Evolutionary conservation across 2,888 invertebrate genomes (phyloP).

Genomic region (Drosophila histrio): DNA sequence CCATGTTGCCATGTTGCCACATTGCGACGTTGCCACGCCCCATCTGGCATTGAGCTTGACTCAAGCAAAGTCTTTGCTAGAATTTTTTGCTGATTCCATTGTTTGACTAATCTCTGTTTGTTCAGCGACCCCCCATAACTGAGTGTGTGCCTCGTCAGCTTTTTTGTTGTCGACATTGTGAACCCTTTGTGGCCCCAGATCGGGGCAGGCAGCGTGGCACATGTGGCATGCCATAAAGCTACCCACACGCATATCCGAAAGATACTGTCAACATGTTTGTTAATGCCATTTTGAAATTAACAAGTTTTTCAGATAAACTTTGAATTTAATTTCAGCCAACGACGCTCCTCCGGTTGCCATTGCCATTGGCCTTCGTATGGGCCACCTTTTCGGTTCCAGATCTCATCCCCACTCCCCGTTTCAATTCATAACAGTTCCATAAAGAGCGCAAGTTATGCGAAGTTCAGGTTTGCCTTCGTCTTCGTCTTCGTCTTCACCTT

Average conservation of each 20-base stretch:
- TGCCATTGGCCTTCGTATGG: slow-evolving; percentile 10
- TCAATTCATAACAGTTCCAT: slow-evolving; percentile 25
- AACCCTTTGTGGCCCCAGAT: slow-evolving; percentile 34
- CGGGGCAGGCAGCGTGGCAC: slow-evolving; percentile 3
- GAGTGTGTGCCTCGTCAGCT: slow-evolving; percentile 59
- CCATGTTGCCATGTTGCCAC: slow-evolving; percentile 1
- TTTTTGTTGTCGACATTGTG: slow-evolving; percentile 20
- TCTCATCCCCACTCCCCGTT: background rate
- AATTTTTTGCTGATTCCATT: slow-evolving; percentile 75
- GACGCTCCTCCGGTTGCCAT: background rate
- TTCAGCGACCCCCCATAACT: slow-evolving; percentile 53
- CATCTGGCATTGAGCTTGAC: background rate
- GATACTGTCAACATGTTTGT: slow-evolving; percentile 78
- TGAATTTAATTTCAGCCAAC: slow-evolving; percentile 70
- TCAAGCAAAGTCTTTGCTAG: slow-evolving; percentile 20
- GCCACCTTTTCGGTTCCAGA: slow-evolving; percentile 10
- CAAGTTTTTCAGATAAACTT: slow-evolving; percentile 80
- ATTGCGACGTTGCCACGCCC: slow-evolving; percentile 26
- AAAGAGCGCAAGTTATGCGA: slow-evolving; percentile 58
- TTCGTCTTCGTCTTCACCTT: background rate
- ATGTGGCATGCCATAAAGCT: slow-evolving; percentile 29
- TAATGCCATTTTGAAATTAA: slow-evolving; percentile 76
- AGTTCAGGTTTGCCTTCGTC: background rate
- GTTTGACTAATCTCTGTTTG: slow-evolving; percentile 74
- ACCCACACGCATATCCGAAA: slow-evolving; percentile 39